Evolutionary conservation across 1,140 invertebrate species (phyloP), one percentile per base, ranked within the genome.

Genomic region (Olivierus martensii): DNA sequence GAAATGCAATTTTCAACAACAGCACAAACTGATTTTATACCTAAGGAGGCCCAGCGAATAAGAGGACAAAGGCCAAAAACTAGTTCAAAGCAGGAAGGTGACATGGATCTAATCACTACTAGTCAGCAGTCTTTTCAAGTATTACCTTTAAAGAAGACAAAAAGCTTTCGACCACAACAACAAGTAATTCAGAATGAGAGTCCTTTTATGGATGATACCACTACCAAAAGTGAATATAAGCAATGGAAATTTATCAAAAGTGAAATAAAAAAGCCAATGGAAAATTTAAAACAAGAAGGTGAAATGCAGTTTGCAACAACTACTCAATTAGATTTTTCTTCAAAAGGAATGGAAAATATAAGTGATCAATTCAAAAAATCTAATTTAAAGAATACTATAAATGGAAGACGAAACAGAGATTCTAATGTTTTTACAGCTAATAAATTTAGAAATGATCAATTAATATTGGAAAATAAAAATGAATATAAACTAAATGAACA

Each of bases 11-110:
- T 57, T 15, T 10, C 45, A 12, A 57, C 55, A 14, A 57, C 51
- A 19, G 50, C 47, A 19, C 46, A 50, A 17, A 46, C 38, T 17
- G 55, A 57, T 28, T 57, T 57, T 47, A 9, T 1, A 6, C 4
- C 1, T 22, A 43, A 43, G 9, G 4, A 17, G 17, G 9, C 21
- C 4, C 58, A 61, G 43, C 67, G 66, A 9, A 61, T 14, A 62
- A 66, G 41, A 55, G 60, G 18, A 61, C 61, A 11, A 66, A 66
- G 45, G 44, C 60, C 21, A 56, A 51, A 15, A 67, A 67, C 55
- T 53, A 55, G 49, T 63, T 63, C 12, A 28, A 55, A 49, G 52
- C 67, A 43, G 5, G 41, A 43, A 22, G 55, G 55, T 1, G 37
- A 36, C 21, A 52, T 56, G 6, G 55, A 56, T 22, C 51, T 56